phyloP scores from a whole-genome alignment of 2,797 vertebrate genomes.

The Tauraco hartlaubi region DNA sequence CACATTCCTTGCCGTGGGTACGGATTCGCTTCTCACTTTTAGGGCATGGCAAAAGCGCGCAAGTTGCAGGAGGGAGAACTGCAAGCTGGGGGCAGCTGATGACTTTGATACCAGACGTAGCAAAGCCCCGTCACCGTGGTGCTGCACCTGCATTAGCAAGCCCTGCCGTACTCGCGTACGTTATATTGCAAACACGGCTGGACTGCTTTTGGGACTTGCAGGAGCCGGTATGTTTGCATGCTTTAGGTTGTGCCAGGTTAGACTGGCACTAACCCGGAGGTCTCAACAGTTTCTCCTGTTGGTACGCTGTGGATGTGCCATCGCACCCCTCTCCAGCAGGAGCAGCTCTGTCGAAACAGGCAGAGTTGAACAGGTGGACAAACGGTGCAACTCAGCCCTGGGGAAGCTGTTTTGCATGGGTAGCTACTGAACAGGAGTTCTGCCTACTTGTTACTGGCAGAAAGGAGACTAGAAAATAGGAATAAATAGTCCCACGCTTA shows the following conservation, averaged over 20 bases:
- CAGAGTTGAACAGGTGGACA: constrained; percentile 7
- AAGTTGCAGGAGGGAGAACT: background rate
- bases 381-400: background rate
- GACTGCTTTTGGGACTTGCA: background rate
- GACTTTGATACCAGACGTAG: background rate
- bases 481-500: background rate
- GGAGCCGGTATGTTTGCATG: background rate
- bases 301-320: background rate
- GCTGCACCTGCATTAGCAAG: background rate
- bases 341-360: background rate
- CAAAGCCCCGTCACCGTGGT: background rate
- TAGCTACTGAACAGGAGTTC: background rate
- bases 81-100: background rate
- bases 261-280: background rate
- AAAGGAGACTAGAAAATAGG: background rate
- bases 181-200: background rate
- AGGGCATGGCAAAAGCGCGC: background rate
- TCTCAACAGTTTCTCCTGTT: background rate
- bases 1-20: constrained; percentile 17
- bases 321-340: background rate
- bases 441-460: background rate
- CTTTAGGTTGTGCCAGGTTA: background rate
- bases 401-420: constrained; percentile 13
- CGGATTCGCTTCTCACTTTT: background rate
- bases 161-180: background rate